Evolutionary conservation across 2,113 vertebrate genomes (phyloP).

Genomic region (Orthochromis indermauri): DNA sequence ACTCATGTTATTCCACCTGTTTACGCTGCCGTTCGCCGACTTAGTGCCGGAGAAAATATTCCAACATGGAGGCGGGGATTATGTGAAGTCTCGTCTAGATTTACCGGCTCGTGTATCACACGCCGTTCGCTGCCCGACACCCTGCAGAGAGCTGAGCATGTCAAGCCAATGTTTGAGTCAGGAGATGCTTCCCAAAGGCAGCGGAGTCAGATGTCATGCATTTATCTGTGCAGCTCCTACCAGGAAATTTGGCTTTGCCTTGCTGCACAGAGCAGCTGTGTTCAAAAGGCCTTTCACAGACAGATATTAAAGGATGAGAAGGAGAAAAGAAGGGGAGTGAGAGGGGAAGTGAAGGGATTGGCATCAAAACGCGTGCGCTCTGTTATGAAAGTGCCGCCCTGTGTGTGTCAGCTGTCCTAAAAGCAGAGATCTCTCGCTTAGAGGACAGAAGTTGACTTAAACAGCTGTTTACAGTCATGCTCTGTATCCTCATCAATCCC

Average conservation of each 20-base stretch:
- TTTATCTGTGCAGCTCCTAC: neutral
- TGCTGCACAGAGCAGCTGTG: neutral
- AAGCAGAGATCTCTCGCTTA: neutral
- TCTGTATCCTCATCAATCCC: neutral
- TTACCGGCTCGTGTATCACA: neutral
- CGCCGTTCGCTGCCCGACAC: neutral
- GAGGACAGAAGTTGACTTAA: constrained; percentile 48
- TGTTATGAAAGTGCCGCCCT: constrained; percentile 15
- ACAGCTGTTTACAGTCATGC: constrained; percentile 19
- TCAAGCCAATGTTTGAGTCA: neutral
- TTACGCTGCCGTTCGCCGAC: neutral
- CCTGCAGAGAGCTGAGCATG: neutral
- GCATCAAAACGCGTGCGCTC: neutral
- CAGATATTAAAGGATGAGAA: neutral
- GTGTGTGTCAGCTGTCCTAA: neutral
- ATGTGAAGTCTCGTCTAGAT: constrained; percentile 7
- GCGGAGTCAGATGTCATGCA: neutral
- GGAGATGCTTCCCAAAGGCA: neutral
- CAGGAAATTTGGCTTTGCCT: neutral
- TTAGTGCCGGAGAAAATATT: constrained; percentile 12
- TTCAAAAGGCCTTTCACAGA: neutral
- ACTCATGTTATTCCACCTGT: constrained; percentile 36
- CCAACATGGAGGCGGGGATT: constrained; percentile 32
- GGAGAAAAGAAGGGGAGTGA: neutral
- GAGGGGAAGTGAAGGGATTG: neutral